phyloP scores from a whole-genome alignment of 2,113 vertebrate species.

The Delphinapterus leucas region DNA sequence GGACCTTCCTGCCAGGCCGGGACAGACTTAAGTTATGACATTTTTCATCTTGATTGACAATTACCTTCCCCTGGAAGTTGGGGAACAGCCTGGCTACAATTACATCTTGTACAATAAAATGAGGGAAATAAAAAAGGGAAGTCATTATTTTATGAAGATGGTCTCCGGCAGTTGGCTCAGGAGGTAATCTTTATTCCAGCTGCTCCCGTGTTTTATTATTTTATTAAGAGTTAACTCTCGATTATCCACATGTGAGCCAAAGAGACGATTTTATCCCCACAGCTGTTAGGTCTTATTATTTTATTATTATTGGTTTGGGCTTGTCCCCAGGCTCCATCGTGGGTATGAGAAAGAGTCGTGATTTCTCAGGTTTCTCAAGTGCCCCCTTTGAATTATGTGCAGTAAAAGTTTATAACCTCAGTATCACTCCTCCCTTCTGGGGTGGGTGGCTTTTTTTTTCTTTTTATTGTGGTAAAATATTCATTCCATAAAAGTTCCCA shows the following conservation, averaged over 20 bases:
- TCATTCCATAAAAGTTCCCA: neutral
- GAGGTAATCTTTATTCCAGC: neutral
- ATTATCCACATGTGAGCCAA: neutral
- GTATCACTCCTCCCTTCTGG: accelerated
- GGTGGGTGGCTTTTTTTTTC: neutral
- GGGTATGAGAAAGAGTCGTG: neutral
- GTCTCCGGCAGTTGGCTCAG: neutral
- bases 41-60: constrained; percentile 77
- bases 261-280: neutral
- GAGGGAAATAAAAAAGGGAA: constrained; percentile 51
- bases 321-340: neutral
- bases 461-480: neutral
- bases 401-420: neutral
- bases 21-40: constrained; percentile 59
- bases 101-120: constrained; percentile 14
- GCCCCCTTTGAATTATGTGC: neutral
- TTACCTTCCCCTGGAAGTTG: constrained; percentile 63
- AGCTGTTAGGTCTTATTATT: neutral
- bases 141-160: neutral
- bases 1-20: constrained; percentile 54
- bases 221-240: constrained; percentile 46
- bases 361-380: neutral
- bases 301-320: neutral
- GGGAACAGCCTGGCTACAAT: neutral
- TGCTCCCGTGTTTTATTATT: neutral